Base-by-base conservation (phyloP, 2,113 vertebrate genomes). In the Podarcis muralis region DNA sequence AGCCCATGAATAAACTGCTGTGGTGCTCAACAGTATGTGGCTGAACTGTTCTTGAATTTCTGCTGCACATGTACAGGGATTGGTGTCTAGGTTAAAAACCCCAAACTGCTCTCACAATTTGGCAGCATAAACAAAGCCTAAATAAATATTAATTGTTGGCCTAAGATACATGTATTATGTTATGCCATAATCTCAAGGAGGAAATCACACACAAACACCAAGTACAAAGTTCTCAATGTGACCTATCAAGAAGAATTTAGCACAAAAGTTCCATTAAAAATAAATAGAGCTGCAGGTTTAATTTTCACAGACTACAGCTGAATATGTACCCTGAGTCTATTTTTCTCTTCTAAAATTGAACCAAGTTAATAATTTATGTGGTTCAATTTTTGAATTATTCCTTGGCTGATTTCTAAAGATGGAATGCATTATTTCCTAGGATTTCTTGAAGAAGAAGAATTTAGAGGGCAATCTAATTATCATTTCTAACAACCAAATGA, bases 301-400 rank as follows among this genome's bases (percentile, higher is more conserved):
- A 43, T 92, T 94, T 93, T 90, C 87, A 87, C n/a, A 2, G 20
- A 90, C 87, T 92, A n/a, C 59, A n/a, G 83, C 59, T 23, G 80
- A 92, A 95, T 92, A 89, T 48, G 27, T 84, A 88, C 65, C 79
- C 69, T 80, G 30, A 90, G 59, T 35, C 11, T 90, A 22, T 87
- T 82, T 94, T 69, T 77, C 23, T 80, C 43, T 81, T 88, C 25
- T 25, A 89, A 93, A 93, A 90, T 77, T 57, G 85, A 90, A 84
- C 62, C 18, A 84, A 93, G 81, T 94, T 13, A 93, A 92, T 93
- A 91, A 90, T 94, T 48, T 82, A 92, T 83, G 53, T 69, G 18
- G 30, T 88, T 93, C 30, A 91, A 79, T 90, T 92, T 91, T 92
- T 87, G 68, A 81, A 30, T 85, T 93, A 86, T 85, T 86, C 35